Evolutionary conservation across 2,113 vertebrate genomes (phyloP), one percentile per base, ranked within the genome.

Genomic region (Hippocampus zosterae): DNA sequence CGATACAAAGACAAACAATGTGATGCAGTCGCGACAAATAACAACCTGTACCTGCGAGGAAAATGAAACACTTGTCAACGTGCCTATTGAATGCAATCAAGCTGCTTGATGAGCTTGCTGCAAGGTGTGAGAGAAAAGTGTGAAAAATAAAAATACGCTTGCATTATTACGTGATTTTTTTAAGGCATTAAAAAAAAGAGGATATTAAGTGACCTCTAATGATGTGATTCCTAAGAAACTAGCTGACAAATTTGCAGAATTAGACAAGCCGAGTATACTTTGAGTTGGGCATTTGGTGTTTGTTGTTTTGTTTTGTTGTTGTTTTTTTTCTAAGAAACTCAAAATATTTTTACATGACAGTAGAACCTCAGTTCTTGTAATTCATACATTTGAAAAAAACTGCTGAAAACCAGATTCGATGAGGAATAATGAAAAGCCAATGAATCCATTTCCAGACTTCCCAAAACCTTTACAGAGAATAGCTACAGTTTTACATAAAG

Each of bases 1-100:
- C 69, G 69, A 63, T 70, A 65, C 63, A 55, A 60, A 55, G 52
- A 65, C 52, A 50, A 70, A 69, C 21, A 67, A 75, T 46, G 42
- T 18, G 57, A 33, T 33, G 57, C 27, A 2, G 13, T 33, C 33
- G 27, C 15, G 7, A 74, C 48, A 41, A 55, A 40, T 27, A 59
- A 63, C 55, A 53, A 23, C 70, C 23, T 10, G 27, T 18, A 57
- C 3, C 48, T 59, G 11, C 0, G 12, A 55, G 40, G n/a, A 46
- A 40, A 40, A 62, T 1, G 10, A 40, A 41, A 46, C 42, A 7
- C 16, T 46, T 27, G 63, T 46, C 63, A 65, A 16, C 13, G 23
- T 10, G 23, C n/a, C 42, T 18, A 27, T 16, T 46, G 27, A 65
- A 46, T 46, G 63, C 42, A 44, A 46, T 65, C 40, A 46, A 48